These are phyloP conservation scores for Trachelus iudaicus DNA, from an alignment of 2,888 invertebrate genomes.

Conservation along the genomic window DNA sequence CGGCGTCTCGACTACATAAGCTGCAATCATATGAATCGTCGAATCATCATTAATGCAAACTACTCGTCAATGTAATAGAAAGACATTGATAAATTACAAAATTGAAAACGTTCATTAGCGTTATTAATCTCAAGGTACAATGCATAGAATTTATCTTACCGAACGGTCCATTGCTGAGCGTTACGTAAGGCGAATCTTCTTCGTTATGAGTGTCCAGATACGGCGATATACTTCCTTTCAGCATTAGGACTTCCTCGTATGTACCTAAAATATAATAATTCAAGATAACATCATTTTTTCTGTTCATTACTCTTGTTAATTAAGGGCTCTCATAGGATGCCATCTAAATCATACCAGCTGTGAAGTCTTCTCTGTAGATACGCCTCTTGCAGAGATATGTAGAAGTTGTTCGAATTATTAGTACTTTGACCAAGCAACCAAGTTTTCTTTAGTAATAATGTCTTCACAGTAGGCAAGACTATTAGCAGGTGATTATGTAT, in stretches of 20 bases:
- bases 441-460: too few species aligned
- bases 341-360: too few species aligned
- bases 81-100: background rate
- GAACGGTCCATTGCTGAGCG: conserved; percentile 61
- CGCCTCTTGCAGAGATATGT: too few species aligned
- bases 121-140: background rate
- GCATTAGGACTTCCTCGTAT: conserved; percentile 62
- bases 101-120: too few species aligned
- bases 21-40: conserved; percentile 37
- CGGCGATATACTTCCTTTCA: conserved; percentile 62
- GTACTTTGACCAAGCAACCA: too few species aligned
- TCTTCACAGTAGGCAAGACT: too few species aligned
- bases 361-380: too few species aligned
- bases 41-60: conserved; percentile 8
- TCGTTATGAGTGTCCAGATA: conserved; percentile 60
- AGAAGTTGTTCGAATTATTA: too few species aligned
- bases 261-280: conserved; percentile 43
- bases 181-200: conserved; percentile 62
- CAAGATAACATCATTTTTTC: too few species aligned
- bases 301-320: too few species aligned
- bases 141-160: conserved; percentile 38
- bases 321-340: too few species aligned
- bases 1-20: conserved; percentile 53
- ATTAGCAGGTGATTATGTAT: too few species aligned
- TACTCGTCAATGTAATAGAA: background rate